A percentile compares a stretch with the other conserved stretches of the same genome.
These are phyloP conservation scores for Rhinatrema bivittatum DNA, from an alignment of 2,797 vertebrate species.

Conservation along the genomic window DNA sequence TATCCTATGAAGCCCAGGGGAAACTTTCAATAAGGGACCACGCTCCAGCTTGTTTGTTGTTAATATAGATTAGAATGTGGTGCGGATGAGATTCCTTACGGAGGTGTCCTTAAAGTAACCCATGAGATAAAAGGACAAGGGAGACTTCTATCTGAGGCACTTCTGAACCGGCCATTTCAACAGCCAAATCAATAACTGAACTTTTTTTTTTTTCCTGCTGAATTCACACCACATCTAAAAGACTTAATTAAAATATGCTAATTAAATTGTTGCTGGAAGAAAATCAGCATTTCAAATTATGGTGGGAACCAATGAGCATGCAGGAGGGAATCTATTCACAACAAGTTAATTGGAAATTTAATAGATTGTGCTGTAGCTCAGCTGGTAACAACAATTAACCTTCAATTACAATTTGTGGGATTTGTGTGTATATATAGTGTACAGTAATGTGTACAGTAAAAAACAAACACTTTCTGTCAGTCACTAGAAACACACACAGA, in stretches of 20 bases:
- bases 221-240: slow-evolving; percentile 16
- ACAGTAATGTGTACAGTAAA: no score
- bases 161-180: no score
- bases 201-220: slow-evolving; percentile 19
- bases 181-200: slow-evolving; percentile 10
- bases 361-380: slow-evolving; percentile 1
- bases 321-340: slow-evolving; percentile 9
- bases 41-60: no score
- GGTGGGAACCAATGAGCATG: background rate
- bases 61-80: no score
- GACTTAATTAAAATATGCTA: slow-evolving; percentile 30
- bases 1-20: no score
- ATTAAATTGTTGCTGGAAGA: slow-evolving; percentile 19
- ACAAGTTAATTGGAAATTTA: slow-evolving; percentile 6
- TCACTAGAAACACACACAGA: no score
- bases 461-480: no score
- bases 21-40: no score
- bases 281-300: slow-evolving; percentile 13
- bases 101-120: background rate
- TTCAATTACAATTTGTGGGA: slow-evolving; percentile 8
- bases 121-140: background rate
- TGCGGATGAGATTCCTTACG: background rate
- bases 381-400: slow-evolving; percentile 10
- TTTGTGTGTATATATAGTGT: slow-evolving; percentile 11
- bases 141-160: no score